Evolutionary conservation across 2,797 vertebrate genomes (phyloP).

Genomic region (Acanthis flammea): DNA sequence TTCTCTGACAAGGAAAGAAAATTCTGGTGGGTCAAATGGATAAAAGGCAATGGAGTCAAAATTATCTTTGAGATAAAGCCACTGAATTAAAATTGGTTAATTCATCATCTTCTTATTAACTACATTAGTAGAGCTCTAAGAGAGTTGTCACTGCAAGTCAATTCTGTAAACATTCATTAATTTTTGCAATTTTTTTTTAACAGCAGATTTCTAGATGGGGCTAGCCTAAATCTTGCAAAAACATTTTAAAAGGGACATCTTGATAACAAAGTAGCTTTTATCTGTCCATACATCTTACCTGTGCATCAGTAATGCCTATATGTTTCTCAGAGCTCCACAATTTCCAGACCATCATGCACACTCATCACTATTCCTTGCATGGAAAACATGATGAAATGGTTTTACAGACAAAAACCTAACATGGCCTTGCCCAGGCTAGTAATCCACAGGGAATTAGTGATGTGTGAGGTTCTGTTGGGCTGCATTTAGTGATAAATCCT

Average conservation of each 20-base stretch:
- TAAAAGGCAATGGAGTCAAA: background rate
- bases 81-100: background rate
- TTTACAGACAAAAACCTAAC: background rate
- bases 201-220: background rate
- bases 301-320: background rate
- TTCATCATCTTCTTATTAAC: background rate
- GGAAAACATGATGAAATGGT: background rate
- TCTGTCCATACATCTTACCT: background rate
- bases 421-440: background rate
- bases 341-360: background rate
- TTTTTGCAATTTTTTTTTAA: background rate
- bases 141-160: background rate
- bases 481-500: background rate
- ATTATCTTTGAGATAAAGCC: background rate
- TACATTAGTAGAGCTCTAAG: background rate
- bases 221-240: background rate
- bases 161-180: background rate
- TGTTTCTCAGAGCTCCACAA: background rate
- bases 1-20: background rate
- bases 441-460: background rate
- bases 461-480: background rate
- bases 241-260: background rate
- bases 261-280: background rate
- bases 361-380: background rate
- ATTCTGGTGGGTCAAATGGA: background rate